Evolutionary conservation across 2,888 invertebrate species (phyloP), one percentile per base, ranked within the genome.

Genomic region (Nowickia ferox): DNA sequence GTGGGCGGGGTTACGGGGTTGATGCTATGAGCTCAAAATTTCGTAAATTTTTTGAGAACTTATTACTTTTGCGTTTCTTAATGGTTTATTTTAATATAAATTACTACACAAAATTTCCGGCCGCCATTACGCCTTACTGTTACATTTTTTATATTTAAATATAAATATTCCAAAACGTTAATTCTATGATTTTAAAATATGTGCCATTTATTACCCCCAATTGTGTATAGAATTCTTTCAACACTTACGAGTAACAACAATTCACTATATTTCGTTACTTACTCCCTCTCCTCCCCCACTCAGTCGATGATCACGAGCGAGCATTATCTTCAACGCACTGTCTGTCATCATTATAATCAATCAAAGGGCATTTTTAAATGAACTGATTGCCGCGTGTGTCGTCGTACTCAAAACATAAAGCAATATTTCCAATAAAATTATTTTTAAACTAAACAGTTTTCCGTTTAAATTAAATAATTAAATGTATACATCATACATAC

Each of bases 281-380:
- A 30, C 15, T 30, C 30, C 8, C 9, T 15, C 15, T n/a, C 30
- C 30, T 22, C 9, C 11, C 48, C 48, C 61, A 13, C 11, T 19
- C 13, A 38, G 10, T 1, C 11, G 15, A 6, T 17, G 22, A 6
- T 17, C 42, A 53, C 44, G 40, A 57, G 65, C 44, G 40, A 57
- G 65, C 63, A 63, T 79, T 46, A 63, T 30, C 22, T 55, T 17
- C 30, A 80, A 15, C 19, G 57, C 42, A 30, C 30, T 30, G 30
- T 30, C 30, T 51, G 48, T 66, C 74, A 80, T 53, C 61, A 69
- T 63, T 11, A 63, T 63, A 69, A 82, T 82, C 69, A 82, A 82
- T 82, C 69, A 82, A 76, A 76, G 75, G 63, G 68, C 75, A 75
- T 75, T 81, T 30, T 30, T 75, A 81, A 63, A 10, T 57, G 77